These are phyloP conservation scores for Diglossa cyanea DNA, from an alignment of 2,797 vertebrate genomes.

Conservation along the genomic window DNA sequence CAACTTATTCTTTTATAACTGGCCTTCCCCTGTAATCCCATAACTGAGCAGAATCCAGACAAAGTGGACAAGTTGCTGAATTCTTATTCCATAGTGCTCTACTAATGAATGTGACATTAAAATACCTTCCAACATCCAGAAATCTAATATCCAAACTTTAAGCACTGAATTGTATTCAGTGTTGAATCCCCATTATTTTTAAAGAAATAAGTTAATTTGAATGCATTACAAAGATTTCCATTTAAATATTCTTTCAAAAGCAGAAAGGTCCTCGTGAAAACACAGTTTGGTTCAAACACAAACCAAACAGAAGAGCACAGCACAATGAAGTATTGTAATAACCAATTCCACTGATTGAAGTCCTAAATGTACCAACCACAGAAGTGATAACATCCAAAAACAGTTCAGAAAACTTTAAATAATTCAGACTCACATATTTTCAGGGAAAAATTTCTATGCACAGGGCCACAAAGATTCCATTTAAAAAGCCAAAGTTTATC, in stretches of 20 bases:
- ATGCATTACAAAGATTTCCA: not conserved
- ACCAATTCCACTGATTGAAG: not conserved
- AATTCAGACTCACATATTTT: not conserved
- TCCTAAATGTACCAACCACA: not conserved
- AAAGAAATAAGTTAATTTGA: not conserved
- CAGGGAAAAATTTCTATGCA: not conserved
- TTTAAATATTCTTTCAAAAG: not conserved
- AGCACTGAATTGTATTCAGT: not conserved
- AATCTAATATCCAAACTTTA: not conserved
- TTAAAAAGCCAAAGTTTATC: not conserved
- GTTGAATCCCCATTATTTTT: not conserved
- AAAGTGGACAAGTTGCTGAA: not conserved
- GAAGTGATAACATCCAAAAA: not conserved
- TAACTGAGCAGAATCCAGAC: not conserved
- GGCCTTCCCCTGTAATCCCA: not conserved
- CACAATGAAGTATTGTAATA: not conserved
- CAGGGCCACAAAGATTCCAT: not conserved
- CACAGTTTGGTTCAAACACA: not conserved
- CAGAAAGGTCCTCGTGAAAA: not conserved
- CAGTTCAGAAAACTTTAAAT: not conserved
- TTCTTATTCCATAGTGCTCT: not conserved
- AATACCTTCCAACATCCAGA: not conserved
- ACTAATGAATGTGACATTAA: not conserved
- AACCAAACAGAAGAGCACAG: not conserved
- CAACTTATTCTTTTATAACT: not conserved